phyloP scores from a whole-genome alignment of 2,113 vertebrate species.

The Scatophagus argus region DNA sequence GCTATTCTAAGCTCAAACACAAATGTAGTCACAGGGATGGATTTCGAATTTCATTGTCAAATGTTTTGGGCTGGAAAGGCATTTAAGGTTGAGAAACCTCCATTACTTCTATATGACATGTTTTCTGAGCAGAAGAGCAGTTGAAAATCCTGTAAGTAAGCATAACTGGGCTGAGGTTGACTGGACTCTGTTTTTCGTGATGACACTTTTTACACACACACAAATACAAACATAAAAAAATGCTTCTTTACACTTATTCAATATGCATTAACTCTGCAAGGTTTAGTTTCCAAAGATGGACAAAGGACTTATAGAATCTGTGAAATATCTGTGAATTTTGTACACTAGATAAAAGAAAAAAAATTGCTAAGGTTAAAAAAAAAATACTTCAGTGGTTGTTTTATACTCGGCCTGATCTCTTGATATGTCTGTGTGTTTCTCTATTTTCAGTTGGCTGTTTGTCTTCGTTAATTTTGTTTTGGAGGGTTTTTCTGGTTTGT shows the following conservation, averaged over 20 bases:
- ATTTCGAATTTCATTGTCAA: not conserved
- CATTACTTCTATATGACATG: not conserved
- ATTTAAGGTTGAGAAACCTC: not conserved
- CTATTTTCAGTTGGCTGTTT: slow-evolving; percentile 65
- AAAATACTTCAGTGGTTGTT: slow-evolving; percentile 78
- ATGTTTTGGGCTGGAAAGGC: not conserved
- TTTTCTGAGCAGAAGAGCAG: slow-evolving; percentile 77
- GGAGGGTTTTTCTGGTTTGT: too few relatives aligned
- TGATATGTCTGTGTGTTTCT: slow-evolving; percentile 75
- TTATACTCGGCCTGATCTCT: slow-evolving; percentile 84
- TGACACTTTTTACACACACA: not conserved
- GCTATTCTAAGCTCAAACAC: not conserved
- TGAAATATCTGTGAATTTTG: slow-evolving; percentile 87
- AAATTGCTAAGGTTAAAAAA: slow-evolving; percentile 51
- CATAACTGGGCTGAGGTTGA: slow-evolving; percentile 43
- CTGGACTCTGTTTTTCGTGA: slow-evolving; percentile 26
- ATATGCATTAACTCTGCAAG: slow-evolving; percentile 41
- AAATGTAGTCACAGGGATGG: not conserved
- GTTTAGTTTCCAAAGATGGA: slow-evolving; percentile 78
- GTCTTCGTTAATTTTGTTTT: slow-evolving; percentile 56
- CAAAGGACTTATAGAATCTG: slow-evolving; percentile 75
- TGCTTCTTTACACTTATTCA: slow-evolving; percentile 31
- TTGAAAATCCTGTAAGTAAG: slow-evolving; percentile 44
- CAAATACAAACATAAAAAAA: not conserved
- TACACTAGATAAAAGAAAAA: slow-evolving; percentile 77